A percentile compares a stretch with the other conserved stretches of the same genome.
phyloP scores from a whole-genome alignment of 2,888 invertebrate species.

The Oscheius sp. region DNA sequence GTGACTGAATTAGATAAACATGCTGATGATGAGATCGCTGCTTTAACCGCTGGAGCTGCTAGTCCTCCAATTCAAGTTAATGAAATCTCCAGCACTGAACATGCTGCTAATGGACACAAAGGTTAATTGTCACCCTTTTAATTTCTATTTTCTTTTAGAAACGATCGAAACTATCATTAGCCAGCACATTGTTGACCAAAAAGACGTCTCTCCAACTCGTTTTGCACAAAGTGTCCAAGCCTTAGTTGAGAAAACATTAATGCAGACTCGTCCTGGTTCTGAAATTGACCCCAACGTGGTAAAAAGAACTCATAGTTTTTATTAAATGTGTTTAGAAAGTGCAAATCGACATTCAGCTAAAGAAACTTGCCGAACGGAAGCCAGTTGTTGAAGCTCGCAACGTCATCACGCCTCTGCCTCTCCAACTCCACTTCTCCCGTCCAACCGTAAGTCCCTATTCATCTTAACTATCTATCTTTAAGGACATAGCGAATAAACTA shows the following conservation, averaged over 20 bases:
- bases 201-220: conserved; percentile 47
- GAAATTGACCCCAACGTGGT: conserved; percentile 54
- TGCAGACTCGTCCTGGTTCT: conserved; percentile 41
- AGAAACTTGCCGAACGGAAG: conserved; percentile 45
- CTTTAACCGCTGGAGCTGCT: conserved; percentile 38
- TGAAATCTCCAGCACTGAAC: conserved; percentile 49
- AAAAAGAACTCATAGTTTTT: conserved; percentile 26
- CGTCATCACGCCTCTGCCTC: conserved; percentile 51
- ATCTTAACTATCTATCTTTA: background rate
- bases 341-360: conserved; percentile 57
- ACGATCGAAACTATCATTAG: conserved; percentile 40
- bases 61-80: conserved; percentile 57
- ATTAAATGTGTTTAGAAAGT: conserved; percentile 46
- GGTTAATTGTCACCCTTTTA: conserved; percentile 11
- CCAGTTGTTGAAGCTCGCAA: conserved; percentile 48
- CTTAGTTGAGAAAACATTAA: conserved; percentile 46
- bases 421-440: conserved; percentile 49
- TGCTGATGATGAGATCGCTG: conserved; percentile 48
- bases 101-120: conserved; percentile 34
- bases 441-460: conserved; percentile 39
- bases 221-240: conserved; percentile 56
- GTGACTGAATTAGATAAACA: conserved; percentile 34
- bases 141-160: conserved; percentile 10
- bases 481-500: background rate
- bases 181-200: conserved; percentile 37